Evolutionary conservation across 2,113 vertebrate species (phyloP), one percentile per base, ranked within the genome.

Genomic region (Uria lomvia): DNA sequence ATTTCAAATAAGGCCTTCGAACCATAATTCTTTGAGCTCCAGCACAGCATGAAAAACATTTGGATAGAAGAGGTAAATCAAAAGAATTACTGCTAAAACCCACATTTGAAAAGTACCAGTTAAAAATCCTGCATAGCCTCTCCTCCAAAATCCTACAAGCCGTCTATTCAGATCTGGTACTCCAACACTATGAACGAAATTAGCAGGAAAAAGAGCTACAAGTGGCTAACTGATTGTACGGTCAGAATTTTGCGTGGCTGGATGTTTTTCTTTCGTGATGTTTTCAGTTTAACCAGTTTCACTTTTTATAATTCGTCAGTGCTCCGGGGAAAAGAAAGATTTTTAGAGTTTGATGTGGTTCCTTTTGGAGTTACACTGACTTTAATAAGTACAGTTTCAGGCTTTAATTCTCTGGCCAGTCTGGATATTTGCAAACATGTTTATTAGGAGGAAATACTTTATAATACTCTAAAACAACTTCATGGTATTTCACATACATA

Each of bases 381-480:
- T 80, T 88, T 36, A 74, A 12, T 59, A 45, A 90, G 34, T 52
- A 89, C 47, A 81, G 71, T 83, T 71, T 80, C 29, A 34, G 62
- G 29, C 60, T 93, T 88, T 88, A 90, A 94, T 62, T 90, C 60
- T 74, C 72, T 83, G 49, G 15, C 24, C n/a, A 40, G 34, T 50
- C 72, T 60, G 60, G 52, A 49, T 94, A 84, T 89, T 86, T 94
- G n/a, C 53, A 84, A 95, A 82, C 30, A 59, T 43, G 36, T 79
- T 94, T 93, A 91, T 84, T 91, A 85, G 43, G 55, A 77, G 22
- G 34, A 92, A 91, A 92, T 91, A 85, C 45, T 92, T 96, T 60
- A 76, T 81, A 91, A 87, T 68, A 58, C 68, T 94, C 66, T 95
- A 73, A 87, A 89, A 65, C 38, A 94, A 85, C 74, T 88, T 87